These are phyloP conservation scores for Spodoptera littoralis DNA, from an alignment of 2,888 invertebrate genomes.

Conservation along the genomic window DNA sequence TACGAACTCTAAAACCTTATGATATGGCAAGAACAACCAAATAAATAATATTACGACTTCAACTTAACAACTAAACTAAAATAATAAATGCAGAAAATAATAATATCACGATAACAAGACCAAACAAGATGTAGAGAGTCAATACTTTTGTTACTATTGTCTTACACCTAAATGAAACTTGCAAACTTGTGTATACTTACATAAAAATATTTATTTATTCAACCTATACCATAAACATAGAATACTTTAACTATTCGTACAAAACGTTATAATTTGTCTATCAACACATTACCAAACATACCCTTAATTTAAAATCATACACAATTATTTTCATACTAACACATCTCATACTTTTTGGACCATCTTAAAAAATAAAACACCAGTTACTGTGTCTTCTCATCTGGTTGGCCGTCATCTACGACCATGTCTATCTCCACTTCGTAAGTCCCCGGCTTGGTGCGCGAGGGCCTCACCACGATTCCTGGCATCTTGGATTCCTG, in stretches of 20 bases:
- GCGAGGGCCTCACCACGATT: conserved; percentile 77
- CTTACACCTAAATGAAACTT: background rate
- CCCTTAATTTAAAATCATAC: conserved; percentile 20
- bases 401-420: conserved; percentile 81
- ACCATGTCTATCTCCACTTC: conserved; percentile 83
- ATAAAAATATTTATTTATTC: conserved; percentile 9
- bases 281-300: conserved; percentile 8
- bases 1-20: conserved; percentile 57
- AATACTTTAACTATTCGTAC: conserved; percentile 14
- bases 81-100: conserved; percentile 56
- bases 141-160: background rate
- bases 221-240: conserved; percentile 15
- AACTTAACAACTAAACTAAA: conserved; percentile 46
- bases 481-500: conserved; percentile 82
- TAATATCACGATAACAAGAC: conserved; percentile 41
- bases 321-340: conserved; percentile 10
- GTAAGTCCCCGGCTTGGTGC: conserved; percentile 80
- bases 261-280: conserved; percentile 27
- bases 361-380: background rate
- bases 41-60: conserved; percentile 52
- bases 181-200: background rate
- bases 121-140: conserved; percentile 22
- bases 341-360: conserved; percentile 12
- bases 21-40: conserved; percentile 83
- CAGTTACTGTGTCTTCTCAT: conserved; percentile 59